Base-by-base conservation (phyloP, 2,113 vertebrate genomes). In the Aplodontia rufa region DNA sequence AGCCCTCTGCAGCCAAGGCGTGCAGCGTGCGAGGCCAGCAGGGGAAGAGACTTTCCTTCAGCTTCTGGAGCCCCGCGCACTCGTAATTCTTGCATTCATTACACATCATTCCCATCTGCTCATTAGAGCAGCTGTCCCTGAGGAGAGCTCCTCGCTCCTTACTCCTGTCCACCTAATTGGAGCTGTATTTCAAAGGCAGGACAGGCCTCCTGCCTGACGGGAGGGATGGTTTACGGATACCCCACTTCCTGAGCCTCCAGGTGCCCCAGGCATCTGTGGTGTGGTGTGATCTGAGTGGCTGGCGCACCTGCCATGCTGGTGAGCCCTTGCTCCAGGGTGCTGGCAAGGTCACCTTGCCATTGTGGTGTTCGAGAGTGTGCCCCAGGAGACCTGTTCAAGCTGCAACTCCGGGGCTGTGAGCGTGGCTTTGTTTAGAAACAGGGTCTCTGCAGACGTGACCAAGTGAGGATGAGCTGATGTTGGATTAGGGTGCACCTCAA, bases 251-350 rank as follows among this genome's bases (percentile, higher is more conserved):
- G 6, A 0, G 16, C 66, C 32, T 62, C 13, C 40, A 16, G 10
- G 6, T 5, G 0, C 3, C 16, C 2, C 49, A 47, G 49, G 49
- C 20, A 0, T 20, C 49, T 3, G 3, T 3, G 2, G 0, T 7
- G 2, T 10, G 40, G 32, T 1, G 17, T 4, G 45, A 35, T n/a
- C 53, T n/a, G 17, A 26, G 45, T 32, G 51, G 14, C 45, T 12
- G 35, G 40, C 10, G 6, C 11, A 1, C 13, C 32, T 69, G 72
- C 8, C 1, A 6, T 35, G 20, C 32, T 11, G 32, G 51, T 1
- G 20, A 35, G 51, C 4, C 49, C 32, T 80, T 28, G 58, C 35
- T 64, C 64, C 32, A 9, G 35, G 64, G 8, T 24, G 47, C 51
- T 42, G 74, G 22, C 1, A 8, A 45, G 60, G 69, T 22, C 30